Evolutionary conservation across 2,888 invertebrate genomes (phyloP).

Genomic region (Lochmaea capreae): DNA sequence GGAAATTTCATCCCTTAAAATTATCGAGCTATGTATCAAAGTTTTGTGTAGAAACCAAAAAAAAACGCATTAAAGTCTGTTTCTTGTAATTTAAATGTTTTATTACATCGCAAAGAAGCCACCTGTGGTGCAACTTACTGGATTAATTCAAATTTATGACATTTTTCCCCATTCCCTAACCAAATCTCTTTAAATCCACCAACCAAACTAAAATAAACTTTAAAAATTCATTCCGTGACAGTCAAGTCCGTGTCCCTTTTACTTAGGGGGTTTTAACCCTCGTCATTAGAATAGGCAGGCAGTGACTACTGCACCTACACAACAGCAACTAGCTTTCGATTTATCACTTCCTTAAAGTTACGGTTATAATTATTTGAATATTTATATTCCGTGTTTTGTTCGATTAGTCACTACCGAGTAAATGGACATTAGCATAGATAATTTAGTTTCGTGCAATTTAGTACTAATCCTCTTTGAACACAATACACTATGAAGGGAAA

Average conservation of each 20-base stretch:
- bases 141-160: slow-evolving; percentile 5
- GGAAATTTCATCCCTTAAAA: too few species aligned
- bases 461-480: slow-evolving; percentile 7
- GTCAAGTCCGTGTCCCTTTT: slow-evolving; percentile 2
- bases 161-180: not conserved
- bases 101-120: not conserved
- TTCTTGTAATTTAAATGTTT: slow-evolving; percentile 4
- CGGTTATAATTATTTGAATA: too few species aligned
- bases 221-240: slow-evolving; percentile 8
- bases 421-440: not conserved
- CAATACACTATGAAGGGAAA: not conserved
- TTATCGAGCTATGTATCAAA: too few species aligned
- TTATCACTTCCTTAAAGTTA: too few species aligned
- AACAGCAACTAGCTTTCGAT: too few species aligned
- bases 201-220: slow-evolving; percentile 3
- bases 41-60: not conserved
- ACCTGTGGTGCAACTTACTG: not conserved
- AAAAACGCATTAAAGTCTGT: not conserved
- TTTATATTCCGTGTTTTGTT: not conserved
- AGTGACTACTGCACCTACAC: not conserved
- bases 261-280: not conserved
- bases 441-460: slow-evolving; percentile 8
- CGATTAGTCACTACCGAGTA: not conserved
- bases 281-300: not conserved
- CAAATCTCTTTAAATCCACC: not conserved